Evolutionary conservation across 2,888 invertebrate genomes (phyloP), one percentile per base, ranked within the genome.

Genomic region (Neelides folsomi): DNA sequence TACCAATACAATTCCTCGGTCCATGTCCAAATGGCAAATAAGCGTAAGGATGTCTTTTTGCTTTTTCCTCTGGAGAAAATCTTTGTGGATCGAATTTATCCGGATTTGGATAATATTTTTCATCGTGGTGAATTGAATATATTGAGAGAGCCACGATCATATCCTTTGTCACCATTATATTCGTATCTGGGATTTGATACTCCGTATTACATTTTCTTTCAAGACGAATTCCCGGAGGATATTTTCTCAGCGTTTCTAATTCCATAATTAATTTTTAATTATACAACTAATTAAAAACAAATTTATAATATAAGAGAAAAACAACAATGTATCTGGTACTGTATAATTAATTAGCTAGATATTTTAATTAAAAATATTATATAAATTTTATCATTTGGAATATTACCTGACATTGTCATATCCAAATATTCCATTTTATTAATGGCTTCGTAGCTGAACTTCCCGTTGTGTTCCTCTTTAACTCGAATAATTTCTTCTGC

Each of bases 81-180:
- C 76, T 68, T 38, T 74, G 72, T 2, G 76, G 75, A 51, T 73
- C 69, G 62, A 75, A 76, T 27, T 71, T 71, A 1, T 77, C 72
- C 0, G 82, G 82, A 10, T 81, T 72, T 0, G 77, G 76, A 59
- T 76, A 80, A 62, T 76, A 71, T 1, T 75, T 72, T 0, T 77
- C 74, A 64, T 79, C 79, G 67, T 75, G 76, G 59, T 80, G 80
- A 58, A 80, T 75, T 20, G 76, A 74, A 59, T 75, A 73, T 6
- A 73, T 71, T 8, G 79, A 77, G 43, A 80, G 72, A 15, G 77
- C 71, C 2, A 79, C 66, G 15, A 71, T 61, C 0, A 73, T 74
- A 0, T 69, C 71, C 53, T 71, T 71, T 38, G 71, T 65, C n/a
- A 74, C 54, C 1, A 62, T 62, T 1, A 71, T 20, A 48, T 71